phyloP scores from a whole-genome alignment of 2,888 invertebrate genomes.

The Agonopterix heracliana region DNA sequence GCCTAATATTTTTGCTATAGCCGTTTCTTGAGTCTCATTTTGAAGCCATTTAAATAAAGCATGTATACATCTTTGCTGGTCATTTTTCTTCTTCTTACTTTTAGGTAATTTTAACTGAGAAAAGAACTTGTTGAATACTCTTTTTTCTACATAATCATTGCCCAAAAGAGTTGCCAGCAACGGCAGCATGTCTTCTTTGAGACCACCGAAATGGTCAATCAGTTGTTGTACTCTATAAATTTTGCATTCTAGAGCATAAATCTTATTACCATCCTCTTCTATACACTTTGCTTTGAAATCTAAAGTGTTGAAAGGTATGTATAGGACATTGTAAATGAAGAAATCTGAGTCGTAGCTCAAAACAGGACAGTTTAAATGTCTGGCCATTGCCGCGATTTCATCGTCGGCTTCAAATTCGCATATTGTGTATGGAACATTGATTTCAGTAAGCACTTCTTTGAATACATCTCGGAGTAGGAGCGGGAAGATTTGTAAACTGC shows the following conservation, averaged over 20 bases:
- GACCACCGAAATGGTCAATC: slow-evolving; percentile 78
- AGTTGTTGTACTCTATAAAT: slow-evolving; percentile 84
- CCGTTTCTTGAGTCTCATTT: slow-evolving; percentile 81
- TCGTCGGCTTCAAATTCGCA: slow-evolving; percentile 94
- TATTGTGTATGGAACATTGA: slow-evolving; percentile 80
- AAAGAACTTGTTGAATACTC: slow-evolving; percentile 83
- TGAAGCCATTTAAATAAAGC: slow-evolving; percentile 86
- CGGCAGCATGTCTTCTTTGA: slow-evolving; percentile 82
- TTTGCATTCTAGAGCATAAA: slow-evolving; percentile 78
- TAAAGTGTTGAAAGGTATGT: slow-evolving; percentile 85
- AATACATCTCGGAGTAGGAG: slow-evolving; percentile 85
- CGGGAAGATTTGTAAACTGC: slow-evolving; percentile 80
- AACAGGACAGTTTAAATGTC: slow-evolving; percentile 87
- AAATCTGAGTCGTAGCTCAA: slow-evolving; percentile 97
- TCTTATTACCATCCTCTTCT: slow-evolving; percentile 35
- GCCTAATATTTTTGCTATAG: slow-evolving; percentile 80
- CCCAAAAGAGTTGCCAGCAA: slow-evolving; percentile 89
- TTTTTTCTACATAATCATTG: slow-evolving; percentile 89
- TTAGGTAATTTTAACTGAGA: slow-evolving; percentile 77
- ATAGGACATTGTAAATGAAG: slow-evolving; percentile 89
- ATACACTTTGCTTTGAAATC: slow-evolving; percentile 60
- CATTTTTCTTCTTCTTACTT: slow-evolving; percentile 68
- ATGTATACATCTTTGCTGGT: slow-evolving; percentile 82
- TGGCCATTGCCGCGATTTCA: slow-evolving; percentile 89
- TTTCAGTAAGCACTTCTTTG: slow-evolving; percentile 79